phyloP scores from a whole-genome alignment of 2,113 vertebrate genomes.

The Elaphurus davidianus region DNA sequence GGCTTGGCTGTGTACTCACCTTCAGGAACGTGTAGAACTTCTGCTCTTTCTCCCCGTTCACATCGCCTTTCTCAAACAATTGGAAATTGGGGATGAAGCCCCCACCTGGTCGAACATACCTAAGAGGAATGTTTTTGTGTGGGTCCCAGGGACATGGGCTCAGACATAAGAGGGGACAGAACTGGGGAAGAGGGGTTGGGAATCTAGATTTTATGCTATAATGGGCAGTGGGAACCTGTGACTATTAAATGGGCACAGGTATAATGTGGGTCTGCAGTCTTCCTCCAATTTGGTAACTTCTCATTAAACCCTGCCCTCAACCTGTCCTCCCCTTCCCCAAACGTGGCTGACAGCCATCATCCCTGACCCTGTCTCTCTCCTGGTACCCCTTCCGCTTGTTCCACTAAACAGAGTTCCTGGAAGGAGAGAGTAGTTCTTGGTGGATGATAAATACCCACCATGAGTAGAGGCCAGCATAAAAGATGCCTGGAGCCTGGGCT shows the following conservation, averaged over 20 bases:
- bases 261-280: neutral
- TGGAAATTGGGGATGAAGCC: constrained; percentile 95
- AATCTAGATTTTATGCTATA: neutral
- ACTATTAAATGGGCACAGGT: neutral
- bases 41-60: constrained; percentile 92
- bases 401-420: neutral
- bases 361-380: neutral
- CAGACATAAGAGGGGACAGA: neutral
- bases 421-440: neutral
- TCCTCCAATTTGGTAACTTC: neutral
- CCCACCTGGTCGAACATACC: constrained; percentile 91
- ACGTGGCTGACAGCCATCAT: rapidly evolving
- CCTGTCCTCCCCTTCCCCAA: neutral
- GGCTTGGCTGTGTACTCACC: constrained; percentile 77
- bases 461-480: neutral
- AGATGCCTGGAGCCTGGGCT: neutral
- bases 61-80: constrained; percentile 92
- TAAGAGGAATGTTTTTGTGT: constrained; percentile 61
- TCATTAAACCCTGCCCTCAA: too few relatives aligned
- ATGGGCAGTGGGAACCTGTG: neutral
- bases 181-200: neutral
- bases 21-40: constrained; percentile 93
- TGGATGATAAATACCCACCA: neutral
- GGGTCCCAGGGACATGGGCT: neutral
- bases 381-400: neutral